Percentiles rank a stretch among this genome's conserved stretches.
Conservation (phyloP, 2,113 vertebrate genomes). For the Nycticorax nycticorax region DNA sequence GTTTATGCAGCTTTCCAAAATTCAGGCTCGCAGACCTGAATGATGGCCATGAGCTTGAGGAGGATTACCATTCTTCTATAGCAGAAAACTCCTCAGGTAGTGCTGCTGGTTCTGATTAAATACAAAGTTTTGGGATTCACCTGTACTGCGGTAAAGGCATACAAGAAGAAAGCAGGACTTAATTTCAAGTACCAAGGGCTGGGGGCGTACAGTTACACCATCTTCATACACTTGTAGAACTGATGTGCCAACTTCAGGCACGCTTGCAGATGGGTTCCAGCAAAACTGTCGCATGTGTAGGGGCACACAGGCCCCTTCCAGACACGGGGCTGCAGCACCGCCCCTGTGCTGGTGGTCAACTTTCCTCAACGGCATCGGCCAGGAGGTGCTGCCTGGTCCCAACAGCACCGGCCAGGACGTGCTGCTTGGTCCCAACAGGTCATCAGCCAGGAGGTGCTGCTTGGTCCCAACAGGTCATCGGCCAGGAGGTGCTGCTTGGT, state of each 20-base stretch:
- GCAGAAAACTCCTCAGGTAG: background rate
- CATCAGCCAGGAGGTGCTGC: too few species aligned
- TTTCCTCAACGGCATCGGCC: too few species aligned
- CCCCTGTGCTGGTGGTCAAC: fast-evolving
- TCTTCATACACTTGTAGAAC: fast-evolving
- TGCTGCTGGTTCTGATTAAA: fast-evolving
- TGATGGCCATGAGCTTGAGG: background rate
- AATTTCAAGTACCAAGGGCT: fast-evolving
- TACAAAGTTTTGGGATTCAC: background rate
- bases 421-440: too few species aligned
- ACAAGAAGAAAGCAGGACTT: fast-evolving
- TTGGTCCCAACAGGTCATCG: too few species aligned
- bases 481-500: too few species aligned
- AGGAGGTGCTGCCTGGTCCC: too few species aligned
- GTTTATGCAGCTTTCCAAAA: background rate
- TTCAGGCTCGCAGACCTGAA: fast-evolving
- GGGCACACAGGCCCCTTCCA: fast-evolving
- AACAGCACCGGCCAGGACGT: fast-evolving
- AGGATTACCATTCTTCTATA: background rate
- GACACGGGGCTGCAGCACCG: fast-evolving
- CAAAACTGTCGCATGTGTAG: too few species aligned
- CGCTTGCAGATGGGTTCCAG: fast-evolving
- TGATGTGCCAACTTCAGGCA: fast-evolving
- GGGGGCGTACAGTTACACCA: fast-evolving
- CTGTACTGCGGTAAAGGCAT: fast-evolving